Evolutionary conservation across 2,113 vertebrate species (phyloP), one percentile per base, ranked within the genome.

Genomic region (Peromyscus maniculatus): DNA sequence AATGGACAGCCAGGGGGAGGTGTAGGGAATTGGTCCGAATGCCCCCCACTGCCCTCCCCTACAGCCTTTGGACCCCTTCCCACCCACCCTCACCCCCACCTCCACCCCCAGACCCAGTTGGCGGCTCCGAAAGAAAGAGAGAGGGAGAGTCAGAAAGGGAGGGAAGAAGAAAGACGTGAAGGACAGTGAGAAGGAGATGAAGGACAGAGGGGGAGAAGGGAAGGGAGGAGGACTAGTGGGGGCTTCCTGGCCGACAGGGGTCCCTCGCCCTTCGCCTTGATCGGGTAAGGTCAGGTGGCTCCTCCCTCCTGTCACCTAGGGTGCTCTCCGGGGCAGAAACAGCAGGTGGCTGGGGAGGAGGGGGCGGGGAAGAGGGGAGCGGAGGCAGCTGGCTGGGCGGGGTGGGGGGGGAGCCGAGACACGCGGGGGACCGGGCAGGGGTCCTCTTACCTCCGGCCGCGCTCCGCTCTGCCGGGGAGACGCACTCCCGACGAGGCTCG

Each of bases 371-470:
- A 0, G 80, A 72, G 49, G n/a, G 55, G 52, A 92, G 86, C 89
- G 88, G 84, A 95, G 75, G 90, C 36, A 19, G 90, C 7, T 19
- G n/a, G 15, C 28, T 74, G 93, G 64, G 59, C 59, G 4, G 46
- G n/a, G 22, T 49, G 77, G 84, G 79, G 84, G 79, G 82, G 39
- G 26, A 66, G 62, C 39, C 39, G 39, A 31, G 83, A 24, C 55
- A 5, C 46, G 15, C 74, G 1, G 66, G 83, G 93, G 49, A 12
- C 69, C 0, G 95, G 91, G 94, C 88, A 2, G 67, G 98, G 98
- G 97, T 97, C 96, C 66, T 69, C 98, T 97, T 97, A 98, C 98
- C 98, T 98, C 96, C 3, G 62, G 90, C 90, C 87, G 97, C 59
- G 88, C 91, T 96, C 64, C 2, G 91, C 93, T 95, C 98, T 84